Evolutionary conservation across 2,113 vertebrate genomes (phyloP), one percentile per base, ranked within the genome.

Genomic region (Agapornis roseicollis): DNA sequence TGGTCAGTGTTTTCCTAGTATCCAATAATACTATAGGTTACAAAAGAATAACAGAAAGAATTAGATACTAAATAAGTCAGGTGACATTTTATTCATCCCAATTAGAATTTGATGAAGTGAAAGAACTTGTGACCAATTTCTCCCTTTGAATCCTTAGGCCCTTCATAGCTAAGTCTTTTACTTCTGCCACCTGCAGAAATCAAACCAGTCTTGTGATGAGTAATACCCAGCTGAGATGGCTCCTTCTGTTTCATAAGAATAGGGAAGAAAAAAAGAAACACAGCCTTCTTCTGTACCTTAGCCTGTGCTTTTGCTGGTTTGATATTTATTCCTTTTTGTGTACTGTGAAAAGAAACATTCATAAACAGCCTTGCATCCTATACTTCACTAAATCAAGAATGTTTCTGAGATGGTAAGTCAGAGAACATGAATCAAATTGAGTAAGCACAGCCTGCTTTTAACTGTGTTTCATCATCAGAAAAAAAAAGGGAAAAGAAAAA

Each of bases 151-250:
- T 86, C 31, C 55, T 35, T 60, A 81, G 72, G 50, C 33, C 20
- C 55, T 94, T 39, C 47, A 25, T 24, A 84, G 6, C 39, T 68
- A 53, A 90, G 72, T 7, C 65, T 93, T 94, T 95, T 92, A 78
- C 88, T 23, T 87, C 52, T 90, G 56, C 72, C 80, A 93, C 83
- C 77, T 60, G 83, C 68, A 87, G 94, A 94, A 95, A 95, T 93
- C 66, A 95, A 86, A 96, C 65, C 50, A 61, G 61, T 78, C 44
- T 85, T 82, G 71, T 89, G 71, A 73, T 80, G 69, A 61, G 53
- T 68, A 55, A 71, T 41, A 87, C 41, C 35, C 72, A 95, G 69
- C 60, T 92, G 79, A 89, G 83, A 41, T 69, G 23, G 22, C 63
- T 95, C 58, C 90, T 86, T 97, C 77, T 74, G 8, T 92, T 90